phyloP scores from a whole-genome alignment of 2,888 invertebrate species.

The Melinaea menophilus region DNA sequence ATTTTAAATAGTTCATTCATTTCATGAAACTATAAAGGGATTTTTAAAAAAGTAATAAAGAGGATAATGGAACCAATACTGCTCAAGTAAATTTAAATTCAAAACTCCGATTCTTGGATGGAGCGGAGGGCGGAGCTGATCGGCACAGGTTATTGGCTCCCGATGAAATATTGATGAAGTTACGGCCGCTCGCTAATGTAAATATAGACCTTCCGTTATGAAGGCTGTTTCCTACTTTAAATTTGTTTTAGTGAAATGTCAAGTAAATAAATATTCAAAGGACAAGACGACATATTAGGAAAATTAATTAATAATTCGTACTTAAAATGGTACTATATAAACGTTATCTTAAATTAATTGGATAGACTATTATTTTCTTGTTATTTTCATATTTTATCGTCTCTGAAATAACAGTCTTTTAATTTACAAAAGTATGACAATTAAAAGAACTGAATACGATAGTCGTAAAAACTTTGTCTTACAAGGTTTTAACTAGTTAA shows the following conservation, averaged over 20 bases:
- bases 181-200: constrained; percentile 25
- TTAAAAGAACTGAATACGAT: too few species aligned
- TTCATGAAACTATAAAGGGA: background rate
- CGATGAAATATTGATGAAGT: constrained; percentile 62
- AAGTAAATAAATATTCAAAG: background rate
- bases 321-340: background rate
- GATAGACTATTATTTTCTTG: too few species aligned
- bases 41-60: background rate
- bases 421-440: too few species aligned
- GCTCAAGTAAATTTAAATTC: constrained; percentile 8
- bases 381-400: too few species aligned
- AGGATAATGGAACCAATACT: background rate
- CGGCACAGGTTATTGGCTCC: constrained; percentile 46
- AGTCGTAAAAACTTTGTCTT: too few species aligned
- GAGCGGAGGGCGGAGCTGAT: constrained; percentile 14
- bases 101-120: constrained; percentile 7
- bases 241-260: constrained; percentile 13
- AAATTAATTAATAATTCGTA: background rate
- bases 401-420: too few species aligned
- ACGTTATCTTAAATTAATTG: too few species aligned
- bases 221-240: constrained; percentile 13
- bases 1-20: background rate
- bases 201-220: constrained; percentile 17
- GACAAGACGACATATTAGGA: background rate
- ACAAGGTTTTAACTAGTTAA: background rate